Conservation (phyloP, 2,797 vertebrate species). For the Petrocephalus schoutedeni region DNA sequence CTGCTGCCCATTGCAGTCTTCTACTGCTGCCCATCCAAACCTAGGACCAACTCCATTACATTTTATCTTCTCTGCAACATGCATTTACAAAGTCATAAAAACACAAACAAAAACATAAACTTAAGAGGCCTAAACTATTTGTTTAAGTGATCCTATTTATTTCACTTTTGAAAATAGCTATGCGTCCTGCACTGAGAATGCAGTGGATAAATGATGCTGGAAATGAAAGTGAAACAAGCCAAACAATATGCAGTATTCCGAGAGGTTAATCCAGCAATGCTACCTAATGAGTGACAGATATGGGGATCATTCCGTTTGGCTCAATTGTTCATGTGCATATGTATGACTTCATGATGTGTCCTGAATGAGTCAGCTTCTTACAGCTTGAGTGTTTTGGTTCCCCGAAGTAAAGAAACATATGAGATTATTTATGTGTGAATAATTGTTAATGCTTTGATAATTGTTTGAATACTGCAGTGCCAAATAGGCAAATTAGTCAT, state of each 20-base stretch:
- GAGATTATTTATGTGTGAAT: neutral
- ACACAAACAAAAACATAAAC: neutral
- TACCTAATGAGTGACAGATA: constrained; percentile 3
- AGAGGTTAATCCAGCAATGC: neutral
- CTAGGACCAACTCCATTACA: neutral
- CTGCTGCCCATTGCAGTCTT: too few relatives aligned
- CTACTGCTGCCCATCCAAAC: neutral
- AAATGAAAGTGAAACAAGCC: neutral
- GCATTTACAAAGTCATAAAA: neutral
- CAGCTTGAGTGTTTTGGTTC: neutral
- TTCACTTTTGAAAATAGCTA: neutral
- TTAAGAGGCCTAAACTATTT: neutral
- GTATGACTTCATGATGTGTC: neutral
- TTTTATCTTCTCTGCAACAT: neutral
- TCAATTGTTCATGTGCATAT: neutral
- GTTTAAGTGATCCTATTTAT: neutral
- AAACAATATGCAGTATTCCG: neutral
- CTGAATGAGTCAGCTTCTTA: neutral
- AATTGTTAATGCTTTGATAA: neutral
- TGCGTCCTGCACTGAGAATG: neutral
- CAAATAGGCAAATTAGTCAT: neutral
- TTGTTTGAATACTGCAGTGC: neutral
- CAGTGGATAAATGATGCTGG: neutral
- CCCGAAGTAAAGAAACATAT: neutral
- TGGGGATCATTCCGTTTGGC: neutral